phyloP scores from a whole-genome alignment of 2,888 invertebrate species.

The Ectobius pallidus region DNA sequence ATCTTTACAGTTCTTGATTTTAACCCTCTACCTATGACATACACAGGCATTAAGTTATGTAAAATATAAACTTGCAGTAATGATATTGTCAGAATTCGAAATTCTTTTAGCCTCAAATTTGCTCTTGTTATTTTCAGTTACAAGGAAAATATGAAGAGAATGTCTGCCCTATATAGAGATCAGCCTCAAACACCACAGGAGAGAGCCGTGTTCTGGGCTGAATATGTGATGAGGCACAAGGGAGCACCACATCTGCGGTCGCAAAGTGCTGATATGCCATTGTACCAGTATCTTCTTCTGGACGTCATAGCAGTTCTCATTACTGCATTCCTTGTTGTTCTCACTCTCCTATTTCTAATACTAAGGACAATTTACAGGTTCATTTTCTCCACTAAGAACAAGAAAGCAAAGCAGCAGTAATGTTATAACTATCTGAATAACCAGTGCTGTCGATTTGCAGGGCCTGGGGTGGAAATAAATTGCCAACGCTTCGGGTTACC shows the following conservation, averaged over 20 bases:
- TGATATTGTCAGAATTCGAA: no score
- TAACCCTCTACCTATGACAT: no score
- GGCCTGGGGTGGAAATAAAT: no score
- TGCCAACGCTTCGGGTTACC: no score
- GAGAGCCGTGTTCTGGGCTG: conserved; percentile 46
- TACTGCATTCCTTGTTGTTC: background rate
- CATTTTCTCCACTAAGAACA: background rate
- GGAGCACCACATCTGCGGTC: conserved; percentile 47
- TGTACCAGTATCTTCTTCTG: conserved; percentile 48
- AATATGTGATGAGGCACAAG: conserved; percentile 47
- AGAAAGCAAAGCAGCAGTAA: background rate
- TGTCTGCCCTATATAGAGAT: conserved; percentile 44
- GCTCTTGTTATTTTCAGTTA: no score
- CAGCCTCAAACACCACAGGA: conserved; percentile 44
- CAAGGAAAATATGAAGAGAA: conserved; percentile 39
- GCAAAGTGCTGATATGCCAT: conserved; percentile 46
- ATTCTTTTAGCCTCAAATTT: no score
- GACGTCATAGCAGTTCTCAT: conserved; percentile 44
- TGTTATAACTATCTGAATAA: no score
- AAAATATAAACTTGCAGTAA: no score
- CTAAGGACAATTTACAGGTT: background rate
- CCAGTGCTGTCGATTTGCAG: no score
- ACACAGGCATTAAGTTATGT: no score
- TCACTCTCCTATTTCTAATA: background rate
- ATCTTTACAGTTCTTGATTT: no score